Base-by-base conservation (phyloP, 2,113 vertebrate genomes). In the Lates calcarifer region DNA sequence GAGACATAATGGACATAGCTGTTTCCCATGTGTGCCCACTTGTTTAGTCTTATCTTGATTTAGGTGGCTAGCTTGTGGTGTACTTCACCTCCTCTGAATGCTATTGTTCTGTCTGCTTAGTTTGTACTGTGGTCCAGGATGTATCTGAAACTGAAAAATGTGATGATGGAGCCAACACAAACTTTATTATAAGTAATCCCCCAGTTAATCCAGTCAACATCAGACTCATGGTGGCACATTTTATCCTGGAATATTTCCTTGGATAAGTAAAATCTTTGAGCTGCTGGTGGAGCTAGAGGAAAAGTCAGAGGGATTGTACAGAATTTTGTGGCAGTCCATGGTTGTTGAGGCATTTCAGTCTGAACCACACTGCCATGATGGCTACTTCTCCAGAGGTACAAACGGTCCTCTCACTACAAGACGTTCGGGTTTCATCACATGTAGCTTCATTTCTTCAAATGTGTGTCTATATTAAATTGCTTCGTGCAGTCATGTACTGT, bases 401-500 rank as follows among this genome's bases (percentile, higher is more conserved):
- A 65, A 45, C 28, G 3, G 20, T 31, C 22, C 14, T 51, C 28
- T 33, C 28, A 15, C 13, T 5, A n/a, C n/a, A 11, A 20, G 6
- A 73, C 35, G 29, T 72, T 65, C 14, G 53, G 6, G 33, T 58
- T 18, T 29, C 6, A 5, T 31, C 43, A 49, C 43, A 49, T 12
- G 39, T n/a, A 24, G 43, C 35, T 55, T 28, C 3, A 64, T 39
- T n/a, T 74, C 9, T 11, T 75, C 35, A 31, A 39, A 51, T 47
- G 3, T 5, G 8, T 18, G n/a, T 39, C 45, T 41, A 35, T 61
- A 68, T 43, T 47, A 31, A 6, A 31, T 41, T 39, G n/a, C 37
- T 45, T 29, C 4, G 31, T 45, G 68, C 60, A 35, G 47, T 74
- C 69, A 56, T 35, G 56, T 56, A 47, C 10, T 67, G 58, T 85